phyloP scores from a whole-genome alignment of 2,888 invertebrate species.

The Yponomeuta sedellus region DNA sequence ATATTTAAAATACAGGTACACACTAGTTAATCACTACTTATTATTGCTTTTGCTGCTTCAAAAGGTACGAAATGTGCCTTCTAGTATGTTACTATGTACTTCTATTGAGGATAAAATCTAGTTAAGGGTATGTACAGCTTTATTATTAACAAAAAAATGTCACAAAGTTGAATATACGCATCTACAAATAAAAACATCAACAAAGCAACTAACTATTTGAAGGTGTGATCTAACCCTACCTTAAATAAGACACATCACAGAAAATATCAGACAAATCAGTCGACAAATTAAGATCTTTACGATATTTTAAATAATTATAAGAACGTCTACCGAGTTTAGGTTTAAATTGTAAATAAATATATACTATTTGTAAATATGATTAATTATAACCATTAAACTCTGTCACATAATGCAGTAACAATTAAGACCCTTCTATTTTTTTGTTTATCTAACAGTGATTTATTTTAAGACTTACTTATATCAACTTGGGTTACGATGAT shows the following conservation, averaged over 20 bases:
- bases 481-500: constrained; percentile 16
- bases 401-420: constrained; percentile 25
- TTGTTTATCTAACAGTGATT: background rate
- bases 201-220: background rate
- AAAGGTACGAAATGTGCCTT: constrained; percentile 69
- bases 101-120: constrained; percentile 59
- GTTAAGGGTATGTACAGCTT: constrained; percentile 48
- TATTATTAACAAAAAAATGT: constrained; percentile 5
- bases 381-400: constrained; percentile 20
- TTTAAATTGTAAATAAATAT: constrained; percentile 36
- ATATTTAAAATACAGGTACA: background rate
- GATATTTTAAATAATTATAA: background rate
- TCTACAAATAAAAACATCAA: background rate
- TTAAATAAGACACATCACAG: background rate
- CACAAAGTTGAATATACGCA: constrained; percentile 2
- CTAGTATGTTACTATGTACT: constrained; percentile 39
- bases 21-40: background rate
- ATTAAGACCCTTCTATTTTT: constrained; percentile 7
- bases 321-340: background rate
- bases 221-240: constrained; percentile 9
- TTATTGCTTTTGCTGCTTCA: constrained; percentile 33
- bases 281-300: background rate
- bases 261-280: background rate
- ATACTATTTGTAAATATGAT: constrained; percentile 41
- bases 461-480: constrained; percentile 14